Evolutionary conservation across 2,113 vertebrate genomes (phyloP), one percentile per base, ranked within the genome.

Genomic region (Thinocorus orbignyianus): DNA sequence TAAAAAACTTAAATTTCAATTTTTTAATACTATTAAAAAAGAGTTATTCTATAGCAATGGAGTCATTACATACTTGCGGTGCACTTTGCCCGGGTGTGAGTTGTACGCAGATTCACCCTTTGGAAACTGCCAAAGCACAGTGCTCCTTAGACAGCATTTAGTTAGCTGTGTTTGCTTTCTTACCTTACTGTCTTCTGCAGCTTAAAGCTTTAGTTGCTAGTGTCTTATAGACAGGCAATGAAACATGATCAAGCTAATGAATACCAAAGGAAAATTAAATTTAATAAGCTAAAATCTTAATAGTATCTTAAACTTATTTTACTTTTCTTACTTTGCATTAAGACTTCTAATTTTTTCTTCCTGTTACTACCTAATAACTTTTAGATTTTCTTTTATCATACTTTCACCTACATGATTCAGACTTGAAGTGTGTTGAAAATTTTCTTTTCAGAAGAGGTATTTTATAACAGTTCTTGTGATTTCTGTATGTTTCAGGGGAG

Each of bases 401-500:
- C n/a, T 87, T 90, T 78, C 31, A 39, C 26, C 4, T 74, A 23
- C 22, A 9, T 54, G 61, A 55, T 78, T 89, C 42, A 55, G 46
- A 74, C 24, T 41, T 26, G 9, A 68, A 58, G 23, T 51, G 15
- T 51, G 13, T 87, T 86, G 51, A 71, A 89, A 89, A 55, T 24
- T 54, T 4, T 39, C 42, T 85, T 89, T 85, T 61, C 25, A 18
- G 60, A 66, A 73, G 37, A 86, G 37, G 16, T 42, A 37, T 72
- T 71, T 84, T 73, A 3, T 41, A 71, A 70, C 25, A 0, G 0
- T n/a, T 88, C 77, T 41, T 70, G 22, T 86, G 24, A 76, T 80
- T 80, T 86, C 10, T 88, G 1, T 97, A 5, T 92, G 30, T 96
- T 97, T 87, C 96, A 99, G 99, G 90, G 99, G 99, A 95, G 97